These are phyloP conservation scores for Erinaceus europaeus DNA, from an alignment of 2,113 vertebrate species.

Conservation along the genomic window DNA sequence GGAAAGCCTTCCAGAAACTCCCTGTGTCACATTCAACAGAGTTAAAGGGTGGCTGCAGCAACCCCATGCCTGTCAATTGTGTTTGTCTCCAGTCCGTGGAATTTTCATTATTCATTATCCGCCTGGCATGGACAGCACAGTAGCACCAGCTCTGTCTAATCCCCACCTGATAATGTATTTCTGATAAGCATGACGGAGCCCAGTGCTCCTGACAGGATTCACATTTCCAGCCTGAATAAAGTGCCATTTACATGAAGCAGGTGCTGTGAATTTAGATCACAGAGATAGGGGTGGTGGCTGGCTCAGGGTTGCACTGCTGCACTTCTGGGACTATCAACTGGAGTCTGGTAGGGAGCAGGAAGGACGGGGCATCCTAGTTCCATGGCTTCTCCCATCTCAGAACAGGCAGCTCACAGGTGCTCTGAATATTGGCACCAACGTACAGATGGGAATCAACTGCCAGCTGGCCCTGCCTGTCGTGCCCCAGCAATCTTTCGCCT, in stretches of 20 bases:
- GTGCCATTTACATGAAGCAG: conserved; percentile 72
- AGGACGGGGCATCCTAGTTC: accelerated
- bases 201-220: conserved; percentile 56
- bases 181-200: conserved; percentile 82
- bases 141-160: conserved; percentile 76
- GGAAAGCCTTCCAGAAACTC: conserved; percentile 60
- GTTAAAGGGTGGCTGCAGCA: conserved; percentile 62
- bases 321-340: accelerated
- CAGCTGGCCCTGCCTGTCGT: background rate
- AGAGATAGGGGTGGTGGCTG: background rate
- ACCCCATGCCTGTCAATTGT: conserved; percentile 76
- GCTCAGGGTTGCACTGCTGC: accelerated
- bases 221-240: conserved; percentile 76
- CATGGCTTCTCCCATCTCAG: background rate
- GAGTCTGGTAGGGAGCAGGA: background rate
- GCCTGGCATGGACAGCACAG: conserved; percentile 52
- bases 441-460: too few relatives aligned
- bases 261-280: conserved; percentile 32
- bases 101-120: conserved; percentile 83
- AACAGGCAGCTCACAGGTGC: accelerated
- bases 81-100: conserved; percentile 75
- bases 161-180: conserved; percentile 83
- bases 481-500: background rate
- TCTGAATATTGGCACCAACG: accelerated
- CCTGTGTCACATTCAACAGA: conserved; percentile 72